These are phyloP conservation scores for Sesia bembeciformis DNA, from an alignment of 2,888 invertebrate species.

Conservation along the genomic window DNA sequence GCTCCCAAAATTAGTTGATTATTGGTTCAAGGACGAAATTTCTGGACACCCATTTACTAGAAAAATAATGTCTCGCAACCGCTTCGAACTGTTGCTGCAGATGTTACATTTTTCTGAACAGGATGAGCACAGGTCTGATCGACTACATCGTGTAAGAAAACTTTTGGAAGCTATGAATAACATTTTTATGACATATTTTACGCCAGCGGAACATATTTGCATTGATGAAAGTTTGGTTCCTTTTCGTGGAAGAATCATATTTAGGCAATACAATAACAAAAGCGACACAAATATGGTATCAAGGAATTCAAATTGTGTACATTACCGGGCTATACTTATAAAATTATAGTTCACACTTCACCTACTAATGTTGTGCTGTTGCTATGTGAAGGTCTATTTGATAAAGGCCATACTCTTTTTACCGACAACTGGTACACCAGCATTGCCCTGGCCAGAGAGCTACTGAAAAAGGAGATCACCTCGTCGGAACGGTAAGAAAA, in stretches of 20 bases:
- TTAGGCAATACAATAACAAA: conserved; percentile 20
- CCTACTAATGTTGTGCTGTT: no score
- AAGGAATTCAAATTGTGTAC: conserved; percentile 20
- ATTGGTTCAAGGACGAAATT: conserved; percentile 21
- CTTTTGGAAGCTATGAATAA: conserved; percentile 19
- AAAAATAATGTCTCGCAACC: conserved; percentile 18
- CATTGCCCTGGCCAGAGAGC: no score
- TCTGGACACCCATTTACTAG: conserved; percentile 16
- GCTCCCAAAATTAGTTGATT: conserved; percentile 18
- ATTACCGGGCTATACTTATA: conserved; percentile 14
- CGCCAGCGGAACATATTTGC: conserved; percentile 16
- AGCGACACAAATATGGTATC: conserved; percentile 17
- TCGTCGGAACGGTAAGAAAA: no score
- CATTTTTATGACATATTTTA: conserved; percentile 13
- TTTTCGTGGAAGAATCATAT: conserved; percentile 19
- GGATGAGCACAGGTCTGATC: conserved; percentile 16
- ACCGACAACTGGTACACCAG: no score
- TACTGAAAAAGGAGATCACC: no score
- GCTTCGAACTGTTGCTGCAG: conserved; percentile 21
- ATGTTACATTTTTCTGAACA: conserved; percentile 27
- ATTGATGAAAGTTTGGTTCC: conserved; percentile 24
- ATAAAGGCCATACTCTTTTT: no score
- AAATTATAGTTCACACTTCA: conserved; percentile 1
- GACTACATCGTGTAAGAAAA: conserved; percentile 15
- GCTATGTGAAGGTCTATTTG: no score